A percentile compares a stretch with the other conserved stretches of the same genome.
Evolutionary conservation across 1,140 invertebrate genomes (phyloP).

Genomic region (Lycorma delicatula): DNA sequence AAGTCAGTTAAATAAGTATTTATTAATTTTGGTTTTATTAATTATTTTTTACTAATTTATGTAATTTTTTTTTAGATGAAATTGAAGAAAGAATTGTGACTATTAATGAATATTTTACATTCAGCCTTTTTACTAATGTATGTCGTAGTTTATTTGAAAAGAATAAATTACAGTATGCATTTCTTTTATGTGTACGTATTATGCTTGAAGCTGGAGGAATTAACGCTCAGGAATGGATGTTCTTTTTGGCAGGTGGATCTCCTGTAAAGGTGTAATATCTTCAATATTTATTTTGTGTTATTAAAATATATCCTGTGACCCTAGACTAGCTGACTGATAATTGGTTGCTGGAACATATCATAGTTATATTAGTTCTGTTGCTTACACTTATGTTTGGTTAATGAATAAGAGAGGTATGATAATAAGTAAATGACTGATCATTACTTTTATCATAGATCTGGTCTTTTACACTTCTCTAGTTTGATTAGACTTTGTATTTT

Average conservation of each 20-base stretch:
- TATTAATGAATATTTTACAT: constrained; percentile 60
- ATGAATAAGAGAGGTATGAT: no score
- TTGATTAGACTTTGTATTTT: no score
- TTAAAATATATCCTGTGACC: not conserved
- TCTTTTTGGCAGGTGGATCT: constrained; percentile 46
- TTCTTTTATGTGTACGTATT: constrained; percentile 45
- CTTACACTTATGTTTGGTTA: no score
- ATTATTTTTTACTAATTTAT: no score
- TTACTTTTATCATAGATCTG: no score
- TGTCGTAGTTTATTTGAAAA: constrained; percentile 65
- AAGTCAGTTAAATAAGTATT: no score
- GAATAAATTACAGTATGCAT: constrained; percentile 62
- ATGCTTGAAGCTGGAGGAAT: constrained; percentile 40
- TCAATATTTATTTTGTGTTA: not conserved
- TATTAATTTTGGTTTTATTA: no score
- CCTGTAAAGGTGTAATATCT: constrained; percentile 25
- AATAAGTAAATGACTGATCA: no score
- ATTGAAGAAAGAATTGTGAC: constrained; percentile 49
- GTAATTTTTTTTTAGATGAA: constrained; percentile 53
- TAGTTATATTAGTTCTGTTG: no score
- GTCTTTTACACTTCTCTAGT: no score
- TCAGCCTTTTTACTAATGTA: constrained; percentile 56
- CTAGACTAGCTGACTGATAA: no score
- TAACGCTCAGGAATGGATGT: constrained; percentile 49
- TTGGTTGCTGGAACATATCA: no score